Evolutionary conservation across 2,797 vertebrate genomes (phyloP).

Genomic region (Danio choprae): DNA sequence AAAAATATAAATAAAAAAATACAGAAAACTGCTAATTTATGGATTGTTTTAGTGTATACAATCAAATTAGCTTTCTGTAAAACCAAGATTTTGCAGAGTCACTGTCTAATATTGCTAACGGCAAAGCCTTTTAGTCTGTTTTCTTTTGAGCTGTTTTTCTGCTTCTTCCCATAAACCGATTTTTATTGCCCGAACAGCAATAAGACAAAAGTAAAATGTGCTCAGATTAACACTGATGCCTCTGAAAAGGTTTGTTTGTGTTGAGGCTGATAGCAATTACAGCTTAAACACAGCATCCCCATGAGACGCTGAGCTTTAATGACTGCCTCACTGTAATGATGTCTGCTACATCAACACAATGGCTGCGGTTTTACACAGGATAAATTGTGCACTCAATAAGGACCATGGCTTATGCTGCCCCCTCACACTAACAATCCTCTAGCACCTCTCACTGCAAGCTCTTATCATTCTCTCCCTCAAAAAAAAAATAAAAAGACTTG

Average conservation of each 20-base stretch:
- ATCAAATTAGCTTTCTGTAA: not conserved
- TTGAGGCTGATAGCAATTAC: constrained; percentile 44
- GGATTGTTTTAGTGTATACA: not conserved
- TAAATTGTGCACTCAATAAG: not conserved
- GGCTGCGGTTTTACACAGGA: constrained; percentile 7
- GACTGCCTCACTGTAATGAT: constrained; percentile 15
- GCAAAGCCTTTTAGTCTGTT: not conserved
- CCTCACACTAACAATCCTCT: constrained; percentile 7
- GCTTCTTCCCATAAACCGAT: not conserved
- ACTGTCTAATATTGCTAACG: not conserved
- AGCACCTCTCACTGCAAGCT: constrained; percentile 6
- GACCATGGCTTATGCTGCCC: constrained; percentile 5
- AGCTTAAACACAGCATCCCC: constrained; percentile 45
- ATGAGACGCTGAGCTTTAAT: constrained; percentile 35
- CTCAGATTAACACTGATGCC: constrained; percentile 31
- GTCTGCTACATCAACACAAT: constrained; percentile 20
- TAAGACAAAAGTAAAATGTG: constrained; percentile 17
- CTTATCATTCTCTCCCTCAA: not conserved
- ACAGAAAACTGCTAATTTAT: not conserved
- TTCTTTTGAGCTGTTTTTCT: not conserved
- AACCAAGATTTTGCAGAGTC: not conserved
- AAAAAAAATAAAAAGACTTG: not conserved
- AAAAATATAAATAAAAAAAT: too few species aligned
- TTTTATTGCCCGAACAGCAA: constrained; percentile 3
- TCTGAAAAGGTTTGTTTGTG: constrained; percentile 42